Conservation (phyloP, 2,113 vertebrate genomes). For the Aldabrachelys gigantea region DNA sequence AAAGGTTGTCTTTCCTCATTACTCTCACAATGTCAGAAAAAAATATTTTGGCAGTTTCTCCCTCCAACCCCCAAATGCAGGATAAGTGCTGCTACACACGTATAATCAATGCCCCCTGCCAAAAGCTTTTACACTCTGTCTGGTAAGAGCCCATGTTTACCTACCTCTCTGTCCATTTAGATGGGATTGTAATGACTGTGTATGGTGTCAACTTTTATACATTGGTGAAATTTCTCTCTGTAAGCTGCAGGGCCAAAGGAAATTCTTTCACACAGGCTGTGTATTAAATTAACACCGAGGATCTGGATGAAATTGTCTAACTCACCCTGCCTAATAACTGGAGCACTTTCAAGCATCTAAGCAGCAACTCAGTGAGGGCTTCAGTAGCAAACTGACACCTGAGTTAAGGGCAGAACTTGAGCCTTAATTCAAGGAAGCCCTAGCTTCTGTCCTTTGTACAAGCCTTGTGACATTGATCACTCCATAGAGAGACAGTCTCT, state of each 20-base stretch:
- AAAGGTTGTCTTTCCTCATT: constrained; percentile 45
- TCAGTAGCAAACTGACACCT: not conserved
- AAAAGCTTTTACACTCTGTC: not conserved
- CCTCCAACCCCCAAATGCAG: not conserved
- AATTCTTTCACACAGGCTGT: not conserved
- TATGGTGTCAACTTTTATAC: constrained; percentile 53
- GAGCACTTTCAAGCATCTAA: constrained; percentile 42
- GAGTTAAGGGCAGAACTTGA: constrained; percentile 9
- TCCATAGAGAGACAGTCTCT: not conserved
- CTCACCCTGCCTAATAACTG: constrained; percentile 2
- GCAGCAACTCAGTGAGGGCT: not conserved
- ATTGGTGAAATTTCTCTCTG: constrained; percentile 7
- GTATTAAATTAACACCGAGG: constrained; percentile 3
- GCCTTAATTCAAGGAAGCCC: not conserved
- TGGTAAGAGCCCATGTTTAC: not conserved
- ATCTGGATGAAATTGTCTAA: constrained; percentile 45
- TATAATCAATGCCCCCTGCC: not conserved
- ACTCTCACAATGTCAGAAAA: constrained; percentile 42
- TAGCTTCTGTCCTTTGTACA: accelerated
- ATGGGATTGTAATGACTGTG: not conserved
- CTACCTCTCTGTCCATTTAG: constrained; percentile 14
- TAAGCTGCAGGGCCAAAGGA: not conserved
- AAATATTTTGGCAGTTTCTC: constrained; percentile 26
- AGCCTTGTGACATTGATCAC: accelerated
- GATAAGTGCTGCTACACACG: constrained; percentile 15